Base-by-base conservation (phyloP, 2,888 invertebrate genomes). In the Cheilosia impressa region DNA sequence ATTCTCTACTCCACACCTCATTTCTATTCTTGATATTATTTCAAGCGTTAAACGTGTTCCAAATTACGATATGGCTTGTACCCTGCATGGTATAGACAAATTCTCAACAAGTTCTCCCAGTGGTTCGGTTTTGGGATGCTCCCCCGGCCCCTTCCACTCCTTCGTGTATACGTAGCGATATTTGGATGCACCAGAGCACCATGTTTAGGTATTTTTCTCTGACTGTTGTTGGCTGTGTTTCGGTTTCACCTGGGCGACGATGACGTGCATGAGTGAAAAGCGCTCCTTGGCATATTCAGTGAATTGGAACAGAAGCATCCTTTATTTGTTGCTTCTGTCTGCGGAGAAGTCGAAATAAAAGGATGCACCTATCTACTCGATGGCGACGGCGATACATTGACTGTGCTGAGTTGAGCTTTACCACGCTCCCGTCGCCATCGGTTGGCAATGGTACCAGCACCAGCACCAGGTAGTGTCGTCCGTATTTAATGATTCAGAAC, bases 31-130 rank as follows among this genome's bases (percentile, higher is more conserved):
- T 75, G 79, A 87, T 87, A 85, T 87, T 87, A 87, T 87, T 83
- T 84, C 84, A 80, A 84, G 81, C 87, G 85, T 68, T 87, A 87
- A 87, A 87, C 87, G 87, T 87, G 87, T 83, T 87, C 75, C 75
- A 87, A 87, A 87, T 87, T 87, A 77, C 87, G 82, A 87, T 38
- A 38, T 83, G 69, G 53, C 60, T 13, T 31, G 31, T 47, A 72
- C 38, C 50, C 22, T 52, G 34, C 31, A 38, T 41, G 7, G 60
- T 41, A 47, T 17, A 58, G 69, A 71, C 53, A 58, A 58, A 52
- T 38, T 55, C 72, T 78, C 82, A 83, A 83, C 78, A 78, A 83
- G 82, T 83, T 58, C 53, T 73, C 58, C 57, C 52, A 22, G 38
- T 53, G 31, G 43, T 24, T 62, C 50, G 45, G 47, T 45, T 47